Conservation (phyloP, 2,113 vertebrate genomes). For the Saccopteryx leptura region DNA sequence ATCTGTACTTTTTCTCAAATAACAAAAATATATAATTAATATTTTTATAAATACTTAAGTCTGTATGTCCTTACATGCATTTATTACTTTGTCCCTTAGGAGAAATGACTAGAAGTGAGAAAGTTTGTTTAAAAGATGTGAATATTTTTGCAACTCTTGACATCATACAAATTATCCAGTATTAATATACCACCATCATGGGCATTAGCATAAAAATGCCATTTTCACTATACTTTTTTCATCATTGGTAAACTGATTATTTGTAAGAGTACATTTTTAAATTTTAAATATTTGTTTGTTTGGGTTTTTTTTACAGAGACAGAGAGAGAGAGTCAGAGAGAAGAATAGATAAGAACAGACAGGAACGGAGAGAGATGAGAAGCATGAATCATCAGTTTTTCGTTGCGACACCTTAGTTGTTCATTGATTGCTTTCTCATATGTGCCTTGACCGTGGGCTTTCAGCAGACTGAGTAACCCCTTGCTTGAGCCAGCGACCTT, state of each 20-base stretch:
- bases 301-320: no score
- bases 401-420: no score
- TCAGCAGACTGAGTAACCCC: no score
- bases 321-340: no score
- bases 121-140: not conserved
- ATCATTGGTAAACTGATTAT: not conserved
- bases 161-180: not conserved
- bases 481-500: no score
- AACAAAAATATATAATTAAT: conserved; percentile 17
- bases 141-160: conserved; percentile 57
- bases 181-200: not conserved
- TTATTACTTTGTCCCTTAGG: not conserved
- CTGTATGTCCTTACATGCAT: not conserved
- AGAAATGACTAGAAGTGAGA: not conserved
- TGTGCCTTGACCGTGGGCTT: no score
- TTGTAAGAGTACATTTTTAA: not conserved
- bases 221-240: not conserved
- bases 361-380: no score
- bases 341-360: no score
- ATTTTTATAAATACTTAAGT: not conserved
- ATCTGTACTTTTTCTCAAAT: not conserved
- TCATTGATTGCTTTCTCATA: no score
- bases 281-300: conserved; percentile 42
- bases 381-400: no score
- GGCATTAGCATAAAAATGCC: not conserved